These are phyloP conservation scores for Lethrus apterus DNA, from an alignment of 1,140 invertebrate species.

Conservation along the genomic window DNA sequence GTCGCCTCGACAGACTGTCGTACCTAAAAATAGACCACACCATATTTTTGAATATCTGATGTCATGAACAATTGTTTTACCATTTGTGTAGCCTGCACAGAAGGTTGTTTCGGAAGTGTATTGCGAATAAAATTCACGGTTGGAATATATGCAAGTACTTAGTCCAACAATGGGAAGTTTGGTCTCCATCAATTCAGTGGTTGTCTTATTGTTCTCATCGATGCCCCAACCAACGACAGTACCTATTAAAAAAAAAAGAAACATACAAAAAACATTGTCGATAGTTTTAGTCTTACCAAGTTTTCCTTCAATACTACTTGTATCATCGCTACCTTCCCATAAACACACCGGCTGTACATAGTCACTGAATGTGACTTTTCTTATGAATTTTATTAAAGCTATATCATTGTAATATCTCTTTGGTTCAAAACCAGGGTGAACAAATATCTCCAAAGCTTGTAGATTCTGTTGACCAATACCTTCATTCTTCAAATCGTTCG, in stretches of 20 bases:
- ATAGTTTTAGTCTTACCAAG: neutral
- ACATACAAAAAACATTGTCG: neutral
- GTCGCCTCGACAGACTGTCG: constrained; percentile 51
- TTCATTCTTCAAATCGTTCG: neutral
- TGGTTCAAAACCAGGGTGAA: neutral
- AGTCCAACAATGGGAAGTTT: constrained; percentile 44
- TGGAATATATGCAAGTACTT: constrained; percentile 42
- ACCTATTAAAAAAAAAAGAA: constrained; percentile 35
- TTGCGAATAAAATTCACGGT: constrained; percentile 42
- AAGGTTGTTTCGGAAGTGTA: constrained; percentile 43
- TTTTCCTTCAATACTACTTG: constrained; percentile 26
- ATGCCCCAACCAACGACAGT: constrained; percentile 55
- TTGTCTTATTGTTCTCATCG: constrained; percentile 38
- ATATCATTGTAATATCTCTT: constrained; percentile 3
- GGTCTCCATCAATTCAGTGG: constrained; percentile 41
- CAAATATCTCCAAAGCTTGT: neutral
- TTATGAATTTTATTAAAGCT: constrained; percentile 44
- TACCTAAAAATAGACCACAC: constrained; percentile 36
- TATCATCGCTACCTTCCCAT: constrained; percentile 28
- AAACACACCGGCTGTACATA: constrained; percentile 53
- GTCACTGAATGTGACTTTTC: constrained; percentile 40
- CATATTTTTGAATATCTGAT: too few relatives aligned
- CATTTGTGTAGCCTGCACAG: constrained; percentile 44
- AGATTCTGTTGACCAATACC: neutral
- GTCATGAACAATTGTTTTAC: too few relatives aligned